Evolutionary conservation across 2,797 vertebrate species (phyloP), one percentile per base, ranked within the genome.

Genomic region (Xenopus petersii): DNA sequence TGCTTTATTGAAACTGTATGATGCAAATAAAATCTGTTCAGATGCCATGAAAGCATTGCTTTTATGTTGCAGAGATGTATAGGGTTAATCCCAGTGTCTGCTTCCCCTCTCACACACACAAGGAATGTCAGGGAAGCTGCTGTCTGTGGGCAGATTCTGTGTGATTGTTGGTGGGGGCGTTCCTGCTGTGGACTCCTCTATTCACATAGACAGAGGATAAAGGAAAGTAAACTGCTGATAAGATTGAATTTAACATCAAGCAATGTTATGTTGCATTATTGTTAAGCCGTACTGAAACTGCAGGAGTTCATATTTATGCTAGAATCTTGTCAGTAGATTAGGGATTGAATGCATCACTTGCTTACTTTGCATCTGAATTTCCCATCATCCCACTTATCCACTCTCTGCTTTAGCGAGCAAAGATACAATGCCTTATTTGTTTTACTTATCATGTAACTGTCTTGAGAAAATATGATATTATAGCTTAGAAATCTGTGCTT

Each of bases 241-340:
- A 15, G 42, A 2, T n/a, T 3, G 5, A 46, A 9, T n/a, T 26
- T 12, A 60, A 26, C 58, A 24, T 26, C 3, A 24, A 11, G 21
- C 3, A 60, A 60, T 58, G n/a, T 5, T 17, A 3, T 9, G 9
- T 13, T 24, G 21, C 5, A 10, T 12, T 24, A 56, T 2, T 56
- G n/a, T 24, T 0, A 12, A 0, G 0, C 0, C 0, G 0, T 0
- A 36, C 3, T 9, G 0, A 59, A 0, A 0, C 2, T 58, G 0
- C 0, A 17, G 0, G 48, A 0, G 0, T 7, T 3, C 0, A 17
- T 12, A 5, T 15, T 12, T n/a, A 4, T 2, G 0, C 56, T 3
- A 0, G 33, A 13, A 47, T 62, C 58, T 46, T 36, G 12, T 10
- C 13, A 0, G 15, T 26, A 33, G 17, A 30, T 30, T 30, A 30